Base-by-base conservation (phyloP, 2,113 vertebrate genomes). In the Calidris pygmaea region DNA sequence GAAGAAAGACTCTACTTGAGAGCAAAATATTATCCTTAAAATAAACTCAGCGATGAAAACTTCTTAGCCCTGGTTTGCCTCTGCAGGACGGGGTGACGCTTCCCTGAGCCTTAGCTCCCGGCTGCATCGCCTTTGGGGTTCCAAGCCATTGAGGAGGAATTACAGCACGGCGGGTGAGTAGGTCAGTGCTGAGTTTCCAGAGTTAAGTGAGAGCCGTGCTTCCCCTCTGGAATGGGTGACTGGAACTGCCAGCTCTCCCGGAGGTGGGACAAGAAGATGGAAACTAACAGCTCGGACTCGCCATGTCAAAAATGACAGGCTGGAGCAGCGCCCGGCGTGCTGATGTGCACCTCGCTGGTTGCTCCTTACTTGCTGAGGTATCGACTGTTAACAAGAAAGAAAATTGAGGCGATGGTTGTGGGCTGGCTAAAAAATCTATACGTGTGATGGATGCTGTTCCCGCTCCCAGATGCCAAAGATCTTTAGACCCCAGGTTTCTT, bases 91-190 rank as follows among this genome's bases (percentile, higher is more conserved):
- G 59, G 68, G 21, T 7, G 63, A 66, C 32, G 67, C 48, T 68
- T 73, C 53, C 53, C 43, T 6, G 43, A 47, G 37, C 66, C 60
- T 65, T 14, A 18, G 26, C n/a, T 83, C 63, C 74, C 55, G 48
- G 5, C 34, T 70, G 34, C 59, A 3, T 3, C 3, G 0, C 12
- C 6, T 6, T 79, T 24, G 17, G 75, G 12, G 6, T 70, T 71
- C 78, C 2, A 18, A 41, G 41, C 41, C 6, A 0, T 7, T 7
- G 39, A 4, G 50, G 16, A 63, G 59, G 56, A 48, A 15, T 48
- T 60, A 6, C 2, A 8, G 4, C 10, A 0, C 0, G 0, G 9
- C 5, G 26, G 67, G 10, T 10, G 53, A 37, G 62, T 27, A 7
- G 22, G 39, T 14, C 30, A n/a, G 10, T 1, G 3, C 58, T 58